Conservation (phyloP, 2,888 invertebrate genomes). For the Sesia apiformis region DNA sequence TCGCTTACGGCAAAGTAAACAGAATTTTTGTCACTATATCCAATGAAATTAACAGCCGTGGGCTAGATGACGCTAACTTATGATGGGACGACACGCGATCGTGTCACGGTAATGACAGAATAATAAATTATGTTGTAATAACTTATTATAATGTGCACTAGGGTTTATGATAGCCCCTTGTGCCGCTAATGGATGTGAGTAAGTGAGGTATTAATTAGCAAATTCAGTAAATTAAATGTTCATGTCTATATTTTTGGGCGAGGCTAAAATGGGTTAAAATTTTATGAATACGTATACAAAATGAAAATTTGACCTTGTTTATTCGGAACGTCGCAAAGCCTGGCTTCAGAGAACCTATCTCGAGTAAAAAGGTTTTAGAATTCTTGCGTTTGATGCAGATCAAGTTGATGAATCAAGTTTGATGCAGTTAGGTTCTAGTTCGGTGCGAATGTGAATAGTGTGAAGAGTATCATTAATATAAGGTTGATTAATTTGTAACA, state of each 20-base stretch:
- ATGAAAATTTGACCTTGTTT: no score
- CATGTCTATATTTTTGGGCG: constrained; percentile 1
- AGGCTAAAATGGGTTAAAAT: neutral
- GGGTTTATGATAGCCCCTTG: constrained; percentile 42
- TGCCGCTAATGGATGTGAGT: constrained; percentile 37
- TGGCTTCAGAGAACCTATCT: no score
- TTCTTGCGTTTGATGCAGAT: no score
- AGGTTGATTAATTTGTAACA: no score
- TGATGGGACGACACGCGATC: constrained; percentile 60
- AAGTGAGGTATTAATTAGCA: constrained; percentile 48
- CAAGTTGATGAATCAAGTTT: no score
- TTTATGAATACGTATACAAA: no score
- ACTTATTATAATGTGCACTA: constrained; percentile 65
- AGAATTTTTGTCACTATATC: constrained; percentile 71
- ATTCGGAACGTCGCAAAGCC: no score
- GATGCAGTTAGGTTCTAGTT: no score
- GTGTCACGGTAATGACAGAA: constrained; percentile 68
- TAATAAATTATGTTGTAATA: constrained; percentile 73
- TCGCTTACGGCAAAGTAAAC: constrained; percentile 50
- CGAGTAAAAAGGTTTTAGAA: no score
- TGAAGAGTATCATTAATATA: no score
- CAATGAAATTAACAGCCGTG: constrained; percentile 62
- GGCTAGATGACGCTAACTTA: constrained; percentile 55
- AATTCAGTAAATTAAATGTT: constrained; percentile 52
- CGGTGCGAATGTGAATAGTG: no score